These are phyloP conservation scores for Alaudala cheleensis DNA, from an alignment of 2,113 vertebrate genomes.

Conservation along the genomic window DNA sequence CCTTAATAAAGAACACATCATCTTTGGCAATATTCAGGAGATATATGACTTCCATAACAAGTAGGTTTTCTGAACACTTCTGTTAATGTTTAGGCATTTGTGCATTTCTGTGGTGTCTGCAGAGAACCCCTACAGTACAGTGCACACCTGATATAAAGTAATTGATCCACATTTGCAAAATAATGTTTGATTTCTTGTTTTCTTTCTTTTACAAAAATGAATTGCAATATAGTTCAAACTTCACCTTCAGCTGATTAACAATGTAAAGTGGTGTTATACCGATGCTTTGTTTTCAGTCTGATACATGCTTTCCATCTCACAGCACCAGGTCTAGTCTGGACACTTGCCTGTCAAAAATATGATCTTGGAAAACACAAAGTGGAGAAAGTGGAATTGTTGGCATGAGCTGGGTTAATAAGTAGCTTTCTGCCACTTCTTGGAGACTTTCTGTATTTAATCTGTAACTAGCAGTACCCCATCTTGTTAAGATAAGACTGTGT, in stretches of 20 bases:
- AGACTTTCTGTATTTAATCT: neutral
- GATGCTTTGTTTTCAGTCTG: neutral
- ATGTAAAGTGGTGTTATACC: neutral
- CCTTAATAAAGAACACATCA: slow-evolving; percentile 90
- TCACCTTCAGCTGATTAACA: neutral
- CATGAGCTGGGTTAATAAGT: neutral
- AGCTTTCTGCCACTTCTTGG: neutral
- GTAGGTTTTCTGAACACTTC: slow-evolving; percentile 75
- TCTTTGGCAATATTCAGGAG: slow-evolving; percentile 98
- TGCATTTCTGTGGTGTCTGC: neutral
- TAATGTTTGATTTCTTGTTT: neutral
- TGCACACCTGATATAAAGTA: neutral
- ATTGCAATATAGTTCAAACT: neutral
- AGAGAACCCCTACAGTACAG: neutral
- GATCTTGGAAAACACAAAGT: neutral
- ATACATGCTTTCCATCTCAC: neutral
- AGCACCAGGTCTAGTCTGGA: neutral
- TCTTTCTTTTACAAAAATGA: neutral
- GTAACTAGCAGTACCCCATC: neutral
- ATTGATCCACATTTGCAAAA: neutral
- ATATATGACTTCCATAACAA: slow-evolving; percentile 98
- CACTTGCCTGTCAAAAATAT: neutral
- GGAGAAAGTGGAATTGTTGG: neutral
- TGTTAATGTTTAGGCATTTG: neutral
- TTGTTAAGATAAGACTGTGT: neutral